Evolutionary conservation across 2,888 invertebrate genomes (phyloP), one percentile per base, ranked within the genome.

Genomic region (Urechis unicinctus): DNA sequence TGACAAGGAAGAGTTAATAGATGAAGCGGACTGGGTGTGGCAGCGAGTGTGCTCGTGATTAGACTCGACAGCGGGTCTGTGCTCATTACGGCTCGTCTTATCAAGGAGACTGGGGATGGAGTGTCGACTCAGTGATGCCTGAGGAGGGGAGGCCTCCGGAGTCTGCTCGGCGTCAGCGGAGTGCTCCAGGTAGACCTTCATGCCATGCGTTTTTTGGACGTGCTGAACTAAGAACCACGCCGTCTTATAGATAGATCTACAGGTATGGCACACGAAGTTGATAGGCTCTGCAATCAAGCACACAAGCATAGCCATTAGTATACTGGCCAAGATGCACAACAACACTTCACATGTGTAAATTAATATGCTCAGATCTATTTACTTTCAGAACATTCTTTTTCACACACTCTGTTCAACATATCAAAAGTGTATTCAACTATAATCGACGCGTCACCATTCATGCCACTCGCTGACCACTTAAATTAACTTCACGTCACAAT

Each of bases 161-260:
- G n/a, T n/a, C 21, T 25, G 43, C 21, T n/a, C 50, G 24, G 42
- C 5, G 49, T 17, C 44, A 5, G 26, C 49, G 6, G 25, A 80
- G 53, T 82, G 82, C 68, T 89, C 89, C 52, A 88, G 84, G 82
- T 93, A 96, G 71, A 96, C 90, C 78, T 91, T 89, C 61, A 95
- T 87, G 24, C 94, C 94, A 73, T 96, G 96, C 58, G 88, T 86
- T 71, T 89, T 88, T 78, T 96, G 95, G 29, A 90, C 94, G 78
- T 96, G 96, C 76, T 95, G 94, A 43, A 96, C 85, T 59, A 96
- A 83, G 56, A 88, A 84, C 96, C 96, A 96, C 5, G 96, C 55
- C 26, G 62, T 56, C 30, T 41, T 45, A 54, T 53, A 61, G 17
- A 89, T 86, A 62, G 89, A 88, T 73, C 92, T 91, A 82, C 96